phyloP scores from a whole-genome alignment of 2,113 vertebrate genomes.

The Heliornis fulica region DNA sequence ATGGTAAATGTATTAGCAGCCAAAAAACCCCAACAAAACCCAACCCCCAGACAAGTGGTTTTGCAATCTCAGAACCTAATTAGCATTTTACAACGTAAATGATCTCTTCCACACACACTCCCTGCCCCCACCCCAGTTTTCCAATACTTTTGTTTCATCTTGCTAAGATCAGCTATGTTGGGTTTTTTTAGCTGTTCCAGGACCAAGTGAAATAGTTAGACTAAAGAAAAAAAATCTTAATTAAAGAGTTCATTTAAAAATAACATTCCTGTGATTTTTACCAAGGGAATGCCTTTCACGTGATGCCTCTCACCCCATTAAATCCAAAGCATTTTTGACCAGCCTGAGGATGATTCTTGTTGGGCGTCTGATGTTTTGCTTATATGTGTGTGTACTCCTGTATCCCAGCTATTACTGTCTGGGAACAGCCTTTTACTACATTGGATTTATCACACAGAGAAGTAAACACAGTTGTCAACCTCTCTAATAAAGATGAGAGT shows the following conservation, averaged over 20 bases:
- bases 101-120: neutral
- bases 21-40: neutral
- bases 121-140: neutral
- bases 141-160: neutral
- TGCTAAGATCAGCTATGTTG: neutral
- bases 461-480: conserved; percentile 4
- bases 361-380: neutral
- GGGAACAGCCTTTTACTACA: conserved; percentile 17
- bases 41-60: neutral
- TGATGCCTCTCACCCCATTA: neutral
- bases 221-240: neutral
- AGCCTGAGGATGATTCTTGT: neutral
- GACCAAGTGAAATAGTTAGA: neutral
- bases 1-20: neutral
- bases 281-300: neutral
- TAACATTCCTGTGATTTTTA: neutral
- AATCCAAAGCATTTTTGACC: neutral
- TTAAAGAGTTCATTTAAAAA: neutral
- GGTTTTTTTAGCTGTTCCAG: neutral
- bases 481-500: conserved; percentile 4
- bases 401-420: neutral
- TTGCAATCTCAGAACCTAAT: neutral
- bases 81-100: neutral
- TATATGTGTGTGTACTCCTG: neutral
- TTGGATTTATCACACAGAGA: neutral